Base-by-base conservation (phyloP, 2,888 invertebrate genomes). In the Ophion obscuratus region DNA sequence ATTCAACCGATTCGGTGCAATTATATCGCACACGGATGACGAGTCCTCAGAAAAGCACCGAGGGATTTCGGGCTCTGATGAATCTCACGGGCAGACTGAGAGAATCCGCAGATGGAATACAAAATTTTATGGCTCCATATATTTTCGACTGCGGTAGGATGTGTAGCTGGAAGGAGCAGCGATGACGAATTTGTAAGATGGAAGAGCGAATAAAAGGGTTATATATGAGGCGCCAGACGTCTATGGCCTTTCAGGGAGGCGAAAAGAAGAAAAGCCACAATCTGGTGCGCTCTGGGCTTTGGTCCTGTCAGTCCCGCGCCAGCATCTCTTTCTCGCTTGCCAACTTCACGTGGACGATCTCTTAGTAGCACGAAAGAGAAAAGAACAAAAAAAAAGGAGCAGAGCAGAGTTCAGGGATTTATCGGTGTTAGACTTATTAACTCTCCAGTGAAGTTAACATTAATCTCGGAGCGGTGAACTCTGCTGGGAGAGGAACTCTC, bases 401-500 rank as follows among this genome's bases (percentile, higher is more conserved):
- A 62, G 85, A 83, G 84, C 87, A 81, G 88, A 90, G 91, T 91
- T 91, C 90, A 89, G 87, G 91, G 91, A 93, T 93, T 93, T 93
- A 93, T 91, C 91, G 90, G 90, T 90, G 91, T 90, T 90, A 90
- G 91, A 92, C 92, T 92, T 93, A 92, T 92, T 92, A 93, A 92
- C 92, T 92, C 91, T 88, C 89, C 88, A 92, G 92, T 89, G 89
- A 91, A 93, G 92, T 92, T 92, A 91, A 93, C 93, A 93, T 92
- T 92, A 92, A 93, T 91, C 91, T 91, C 90, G 89, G 89, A 74
- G 70, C 78, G 81, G 83, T 73, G 87, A 87, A 88, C 88, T 88
- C 89, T 78, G 88, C 85, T 85, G 81, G 81, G 76, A 75, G 76
- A 89, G 85, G 81, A 80, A 81, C 74, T 77, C 67, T 61, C 47